Base-by-base conservation (phyloP, 1,140 invertebrate genomes). In the Andrena cerasifolii region DNA sequence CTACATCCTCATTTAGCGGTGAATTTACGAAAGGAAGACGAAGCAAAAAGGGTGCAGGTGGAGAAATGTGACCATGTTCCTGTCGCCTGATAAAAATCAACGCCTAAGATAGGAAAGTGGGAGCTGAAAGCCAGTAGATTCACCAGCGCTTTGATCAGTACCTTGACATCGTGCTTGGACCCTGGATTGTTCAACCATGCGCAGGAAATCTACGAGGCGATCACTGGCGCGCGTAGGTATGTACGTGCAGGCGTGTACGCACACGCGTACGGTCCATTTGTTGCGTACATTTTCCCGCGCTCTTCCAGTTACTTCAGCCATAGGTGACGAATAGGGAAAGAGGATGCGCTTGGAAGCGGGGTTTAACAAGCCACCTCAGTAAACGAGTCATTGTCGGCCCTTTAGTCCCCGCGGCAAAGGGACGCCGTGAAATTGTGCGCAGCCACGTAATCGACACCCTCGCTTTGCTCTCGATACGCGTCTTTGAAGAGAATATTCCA, bases 321-420 rank as follows among this genome's bases (percentile, higher is more conserved):
- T 56, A 47, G 73, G 63, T 36, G 63, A 58, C 73, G 51, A 67
- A 28, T 28, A n/a, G 63, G 51, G 16, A 53, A 54, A 45, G 59
- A 65, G 71, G 63, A 75, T 28, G 62, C 47, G 62, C 62, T 49
- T 36, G 5, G 65, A 33, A 71, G 66, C 56, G 56, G 43, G 24
- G n/a, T 71, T 75, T 61, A 71, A 77, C 66, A 66, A 71, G 66
- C 65, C 31, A 45, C 66, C 66, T 59, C 45, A 14, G 54, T 77
- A 77, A 77, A 70, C 74, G 74, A 71, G 71, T 77, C 74, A 62
- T 61, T 70, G 74, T 54, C 45, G 43, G 54, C 24, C 74, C 43
- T 76, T 71, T 77, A 51, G 68, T 28, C 43, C 74, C 8, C 61
- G 14, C 74, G 56, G 66, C 26, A 61, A 61, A 74, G 66, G 54